Conservation (phyloP, 2,888 invertebrate species). For the Euspilapteryx auroguttella region DNA sequence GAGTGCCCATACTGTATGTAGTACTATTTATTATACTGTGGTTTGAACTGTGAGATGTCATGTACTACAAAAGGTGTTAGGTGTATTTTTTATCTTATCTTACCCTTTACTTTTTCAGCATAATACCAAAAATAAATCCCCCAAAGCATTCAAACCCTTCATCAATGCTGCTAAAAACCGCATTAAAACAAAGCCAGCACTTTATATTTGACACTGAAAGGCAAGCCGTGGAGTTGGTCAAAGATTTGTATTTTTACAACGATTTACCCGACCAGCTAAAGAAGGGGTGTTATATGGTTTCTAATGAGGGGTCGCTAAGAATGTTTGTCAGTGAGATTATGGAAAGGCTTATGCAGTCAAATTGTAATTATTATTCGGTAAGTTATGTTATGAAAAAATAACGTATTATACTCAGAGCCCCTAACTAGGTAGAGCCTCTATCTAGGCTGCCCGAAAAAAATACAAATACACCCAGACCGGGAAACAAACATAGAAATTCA, state of each 20-base stretch:
- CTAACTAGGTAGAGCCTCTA: no score
- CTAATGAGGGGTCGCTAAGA: conserved; percentile 14
- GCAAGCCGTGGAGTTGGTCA: conserved; percentile 25
- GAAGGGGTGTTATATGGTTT: conserved; percentile 11
- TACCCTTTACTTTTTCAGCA: no score
- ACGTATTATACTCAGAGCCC: no score
- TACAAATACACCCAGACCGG: no score
- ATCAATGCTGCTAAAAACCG: conserved; percentile 21
- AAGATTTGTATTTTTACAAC: conserved; percentile 35
- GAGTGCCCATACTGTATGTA: no score
- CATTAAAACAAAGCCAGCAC: conserved; percentile 19
- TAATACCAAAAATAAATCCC: conserved; percentile 29
- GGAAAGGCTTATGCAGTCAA: conserved; percentile 56
- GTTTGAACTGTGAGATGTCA: no score
- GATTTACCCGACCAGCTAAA: conserved; percentile 31
- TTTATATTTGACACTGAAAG: conserved; percentile 21
- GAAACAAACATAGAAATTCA: no score
- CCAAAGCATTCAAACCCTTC: conserved; percentile 22
- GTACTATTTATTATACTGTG: no score
- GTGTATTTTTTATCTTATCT: no score
- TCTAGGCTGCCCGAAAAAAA: no score
- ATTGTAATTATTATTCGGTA: conserved; percentile 70
- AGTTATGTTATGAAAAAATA: no score
- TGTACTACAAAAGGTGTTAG: no score
- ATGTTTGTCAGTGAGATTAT: conserved; percentile 24